phyloP scores from a whole-genome alignment of 2,113 vertebrate species.

The Echinops telfairi region DNA sequence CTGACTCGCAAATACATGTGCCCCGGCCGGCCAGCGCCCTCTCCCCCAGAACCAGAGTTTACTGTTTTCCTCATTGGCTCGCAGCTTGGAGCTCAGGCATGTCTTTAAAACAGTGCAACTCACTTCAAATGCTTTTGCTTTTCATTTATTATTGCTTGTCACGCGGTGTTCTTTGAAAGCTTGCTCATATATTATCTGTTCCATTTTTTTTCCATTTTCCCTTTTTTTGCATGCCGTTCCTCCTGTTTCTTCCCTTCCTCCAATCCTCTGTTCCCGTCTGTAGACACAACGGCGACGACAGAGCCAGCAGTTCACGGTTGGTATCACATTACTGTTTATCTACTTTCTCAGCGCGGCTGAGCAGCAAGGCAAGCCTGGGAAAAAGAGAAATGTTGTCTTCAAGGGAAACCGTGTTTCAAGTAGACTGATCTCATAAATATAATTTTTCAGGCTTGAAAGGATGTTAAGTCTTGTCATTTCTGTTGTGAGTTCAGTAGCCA shows the following conservation, averaged over 20 bases:
- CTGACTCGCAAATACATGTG: conserved; percentile 79
- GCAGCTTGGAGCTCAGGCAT: conserved; percentile 90
- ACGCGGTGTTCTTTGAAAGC: conserved; percentile 91
- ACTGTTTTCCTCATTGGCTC: conserved; percentile 88
- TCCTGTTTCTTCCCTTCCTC: conserved; percentile 93
- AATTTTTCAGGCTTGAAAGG: conserved; percentile 81
- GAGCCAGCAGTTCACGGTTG: conserved; percentile 93
- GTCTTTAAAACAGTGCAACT: conserved; percentile 91
- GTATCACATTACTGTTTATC: conserved; percentile 92
- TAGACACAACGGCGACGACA: conserved; percentile 93
- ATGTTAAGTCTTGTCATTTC: conserved; percentile 82
- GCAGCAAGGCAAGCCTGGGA: conserved; percentile 90
- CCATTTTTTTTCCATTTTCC: conserved; percentile 93
- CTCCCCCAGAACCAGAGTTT: conserved; percentile 81
- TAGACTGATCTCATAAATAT: conserved; percentile 74
- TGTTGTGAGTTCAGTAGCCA: conserved; percentile 73
- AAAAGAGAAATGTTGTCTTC: conserved; percentile 85
- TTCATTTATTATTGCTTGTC: conserved; percentile 93
- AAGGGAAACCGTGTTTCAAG: conserved; percentile 81
- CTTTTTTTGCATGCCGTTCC: conserved; percentile 94
- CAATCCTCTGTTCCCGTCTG: conserved; percentile 93
- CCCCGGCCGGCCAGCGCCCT: conserved; percentile 77
- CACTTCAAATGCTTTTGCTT: conserved; percentile 92
- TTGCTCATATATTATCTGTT: conserved; percentile 94
- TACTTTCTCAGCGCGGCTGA: conserved; percentile 89